Percentiles rank a stretch among this genome's conserved stretches.
phyloP scores from a whole-genome alignment of 1,140 invertebrate genomes.

The Triops cancriformis region DNA sequence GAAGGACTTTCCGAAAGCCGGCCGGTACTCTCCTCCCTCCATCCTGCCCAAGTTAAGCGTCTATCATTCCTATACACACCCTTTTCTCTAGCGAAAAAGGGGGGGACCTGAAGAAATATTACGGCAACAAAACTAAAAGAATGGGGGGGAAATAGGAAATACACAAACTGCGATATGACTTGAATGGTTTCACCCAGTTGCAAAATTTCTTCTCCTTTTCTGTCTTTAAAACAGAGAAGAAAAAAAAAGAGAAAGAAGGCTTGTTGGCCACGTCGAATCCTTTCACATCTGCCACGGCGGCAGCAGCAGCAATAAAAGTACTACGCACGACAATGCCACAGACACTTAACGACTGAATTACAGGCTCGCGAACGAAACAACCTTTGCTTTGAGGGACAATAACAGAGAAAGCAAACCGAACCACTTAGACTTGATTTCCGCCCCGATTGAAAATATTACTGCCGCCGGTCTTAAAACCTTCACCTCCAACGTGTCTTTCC shows the following conservation, averaged over 20 bases:
- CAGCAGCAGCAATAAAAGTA: background rate
- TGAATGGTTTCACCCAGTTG: background rate
- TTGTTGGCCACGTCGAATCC: background rate
- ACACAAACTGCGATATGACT: background rate
- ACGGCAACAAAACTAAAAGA: background rate
- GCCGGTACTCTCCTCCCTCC: background rate
- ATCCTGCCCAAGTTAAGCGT: background rate
- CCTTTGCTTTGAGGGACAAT: background rate
- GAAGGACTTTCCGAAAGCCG: background rate
- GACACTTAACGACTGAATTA: background rate
- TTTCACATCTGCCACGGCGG: background rate
- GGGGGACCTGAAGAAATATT: conserved; percentile 1
- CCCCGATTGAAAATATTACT: background rate
- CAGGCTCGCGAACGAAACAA: background rate
- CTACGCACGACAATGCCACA: conserved; percentile 4
- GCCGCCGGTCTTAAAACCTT: background rate
- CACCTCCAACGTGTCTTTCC: background rate
- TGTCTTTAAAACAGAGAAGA: no score
- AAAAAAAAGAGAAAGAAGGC: background rate
- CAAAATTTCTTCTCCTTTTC: background rate
- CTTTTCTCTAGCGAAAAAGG: background rate
- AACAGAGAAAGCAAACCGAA: background rate
- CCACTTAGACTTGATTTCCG: background rate
- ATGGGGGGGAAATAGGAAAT: background rate
- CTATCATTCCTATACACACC: background rate